Evolutionary conservation across 2,797 vertebrate genomes (phyloP).

Genomic region (Sebastes iracundus): DNA sequence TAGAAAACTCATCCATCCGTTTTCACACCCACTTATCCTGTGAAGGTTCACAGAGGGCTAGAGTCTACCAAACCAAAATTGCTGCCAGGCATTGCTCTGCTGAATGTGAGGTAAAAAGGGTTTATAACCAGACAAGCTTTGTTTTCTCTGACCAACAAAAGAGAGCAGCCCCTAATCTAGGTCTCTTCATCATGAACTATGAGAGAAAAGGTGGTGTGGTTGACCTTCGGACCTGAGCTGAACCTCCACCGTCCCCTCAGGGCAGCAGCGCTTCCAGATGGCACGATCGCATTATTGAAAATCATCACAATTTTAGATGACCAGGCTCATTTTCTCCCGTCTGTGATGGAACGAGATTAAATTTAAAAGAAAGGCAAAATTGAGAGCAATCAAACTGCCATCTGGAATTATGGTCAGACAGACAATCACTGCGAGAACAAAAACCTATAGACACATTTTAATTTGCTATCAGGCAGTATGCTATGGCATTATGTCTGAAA

Average conservation of each 20-base stretch:
- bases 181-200: constrained; percentile 1
- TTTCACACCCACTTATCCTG: background rate
- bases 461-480: constrained; percentile 17
- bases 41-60: background rate
- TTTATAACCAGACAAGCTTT: background rate
- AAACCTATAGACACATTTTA: constrained; percentile 40
- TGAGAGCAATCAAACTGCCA: constrained; percentile 64
- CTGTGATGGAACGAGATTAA: constrained; percentile 48
- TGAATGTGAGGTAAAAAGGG: background rate
- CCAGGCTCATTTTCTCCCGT: constrained; percentile 49
- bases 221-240: constrained; percentile 48
- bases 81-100: background rate
- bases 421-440: constrained; percentile 20
- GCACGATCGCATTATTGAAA: constrained; percentile 45
- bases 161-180: background rate
- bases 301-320: constrained; percentile 53
- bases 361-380: constrained; percentile 55
- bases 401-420: constrained; percentile 61
- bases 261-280: constrained; percentile 42
- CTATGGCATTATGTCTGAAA: constrained; percentile 9
- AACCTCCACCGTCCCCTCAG: constrained; percentile 16
- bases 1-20: background rate
- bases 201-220: background rate
- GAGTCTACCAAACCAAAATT: background rate
- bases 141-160: background rate